phyloP scores from a whole-genome alignment of 2,113 vertebrate species.

The Pygoscelis antarcticus region DNA sequence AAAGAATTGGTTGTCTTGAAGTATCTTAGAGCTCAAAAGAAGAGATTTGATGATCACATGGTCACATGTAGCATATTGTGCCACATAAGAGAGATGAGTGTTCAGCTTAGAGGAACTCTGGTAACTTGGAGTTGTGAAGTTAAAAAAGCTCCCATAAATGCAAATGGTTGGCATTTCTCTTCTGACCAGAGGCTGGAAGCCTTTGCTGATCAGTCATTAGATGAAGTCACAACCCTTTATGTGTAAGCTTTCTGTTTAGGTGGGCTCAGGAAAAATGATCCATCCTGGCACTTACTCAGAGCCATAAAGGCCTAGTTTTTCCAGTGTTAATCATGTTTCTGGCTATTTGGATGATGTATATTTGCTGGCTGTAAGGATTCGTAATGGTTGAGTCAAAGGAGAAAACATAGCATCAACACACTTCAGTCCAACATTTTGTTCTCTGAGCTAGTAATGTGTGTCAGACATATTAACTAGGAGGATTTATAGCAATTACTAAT shows the following conservation, averaged over 20 bases:
- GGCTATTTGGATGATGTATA: neutral
- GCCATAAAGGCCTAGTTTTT: neutral
- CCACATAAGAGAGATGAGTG: neutral
- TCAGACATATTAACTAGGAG: neutral
- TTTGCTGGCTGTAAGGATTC: neutral
- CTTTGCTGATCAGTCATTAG: constrained; percentile 2
- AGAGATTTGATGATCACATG: neutral
- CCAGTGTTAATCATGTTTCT: neutral
- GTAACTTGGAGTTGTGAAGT: neutral
- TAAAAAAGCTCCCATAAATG: neutral
- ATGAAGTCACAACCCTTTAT: neutral
- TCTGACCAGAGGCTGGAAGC: neutral
- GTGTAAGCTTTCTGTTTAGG: constrained; percentile 7
- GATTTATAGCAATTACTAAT: neutral
- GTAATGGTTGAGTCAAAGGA: neutral
- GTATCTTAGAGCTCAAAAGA: neutral
- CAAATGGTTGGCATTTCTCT: neutral
- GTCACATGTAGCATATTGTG: neutral
- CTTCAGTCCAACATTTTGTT: neutral
- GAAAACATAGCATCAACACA: neutral
- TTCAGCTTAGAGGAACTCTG: neutral
- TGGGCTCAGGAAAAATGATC: neutral
- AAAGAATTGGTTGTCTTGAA: neutral
- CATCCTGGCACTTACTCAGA: neutral
- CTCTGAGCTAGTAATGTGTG: neutral